Evolutionary conservation across 2,888 invertebrate species (phyloP).

Genomic region (Megamerina dolium): DNA sequence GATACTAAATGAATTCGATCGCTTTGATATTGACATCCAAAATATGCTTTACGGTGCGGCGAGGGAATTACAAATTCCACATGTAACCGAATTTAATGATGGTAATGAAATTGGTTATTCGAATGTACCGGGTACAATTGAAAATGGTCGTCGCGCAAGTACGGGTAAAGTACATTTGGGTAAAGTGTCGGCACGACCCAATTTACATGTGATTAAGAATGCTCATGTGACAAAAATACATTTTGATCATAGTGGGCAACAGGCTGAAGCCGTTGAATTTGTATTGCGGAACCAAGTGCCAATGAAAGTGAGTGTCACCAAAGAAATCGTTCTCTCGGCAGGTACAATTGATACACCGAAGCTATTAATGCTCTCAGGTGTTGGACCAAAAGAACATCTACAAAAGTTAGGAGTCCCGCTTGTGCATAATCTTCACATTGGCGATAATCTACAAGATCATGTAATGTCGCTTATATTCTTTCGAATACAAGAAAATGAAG

Average conservation of each 20-base stretch:
- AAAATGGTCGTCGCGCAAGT: conserved; percentile 66
- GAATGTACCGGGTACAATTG: conserved; percentile 50
- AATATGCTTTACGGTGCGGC: conserved; percentile 48
- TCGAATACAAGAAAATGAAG: conserved; percentile 41
- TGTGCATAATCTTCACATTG: conserved; percentile 51
- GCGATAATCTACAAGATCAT: conserved; percentile 75
- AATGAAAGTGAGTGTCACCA: conserved; percentile 25
- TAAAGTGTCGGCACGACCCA: conserved; percentile 51
- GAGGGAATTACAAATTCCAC: conserved; percentile 49
- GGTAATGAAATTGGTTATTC: conserved; percentile 51
- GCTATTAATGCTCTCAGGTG: conserved; percentile 42
- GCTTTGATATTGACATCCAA: conserved; percentile 19
- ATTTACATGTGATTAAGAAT: conserved; percentile 56
- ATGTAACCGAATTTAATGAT: conserved; percentile 42
- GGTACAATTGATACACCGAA: conserved; percentile 43
- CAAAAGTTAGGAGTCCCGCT: conserved; percentile 27
- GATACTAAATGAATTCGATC: conserved; percentile 46
- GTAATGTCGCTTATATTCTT: conserved; percentile 52
- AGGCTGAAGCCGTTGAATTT: conserved; percentile 50
- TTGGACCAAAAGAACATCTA: conserved; percentile 36
- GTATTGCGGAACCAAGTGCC: conserved; percentile 49
- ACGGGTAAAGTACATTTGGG: conserved; percentile 66
- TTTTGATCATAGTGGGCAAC: conserved; percentile 47
- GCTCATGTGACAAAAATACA: conserved; percentile 54
- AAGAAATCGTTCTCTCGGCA: conserved; percentile 41